Percentiles rank a stretch among this genome's conserved stretches.
These are phyloP conservation scores for Phoebastria nigripes DNA, from an alignment of 2,797 vertebrate species.

Conservation along the genomic window DNA sequence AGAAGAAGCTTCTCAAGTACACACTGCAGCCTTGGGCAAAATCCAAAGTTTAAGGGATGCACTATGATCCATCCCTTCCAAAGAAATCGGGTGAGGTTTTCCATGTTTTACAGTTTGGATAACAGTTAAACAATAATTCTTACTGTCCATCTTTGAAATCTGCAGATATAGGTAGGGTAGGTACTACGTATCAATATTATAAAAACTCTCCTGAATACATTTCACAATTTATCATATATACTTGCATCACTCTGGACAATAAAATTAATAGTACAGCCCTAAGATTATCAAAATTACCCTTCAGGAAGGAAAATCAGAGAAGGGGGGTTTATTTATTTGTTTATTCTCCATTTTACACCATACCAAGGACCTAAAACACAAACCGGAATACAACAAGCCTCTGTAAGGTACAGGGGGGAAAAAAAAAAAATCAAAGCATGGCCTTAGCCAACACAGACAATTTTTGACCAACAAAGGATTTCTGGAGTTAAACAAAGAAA, in stretches of 20 bases:
- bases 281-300: neutral
- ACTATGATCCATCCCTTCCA: fast-evolving
- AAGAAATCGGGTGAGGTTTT: fast-evolving
- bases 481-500: neutral
- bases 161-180: neutral
- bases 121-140: neutral
- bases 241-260: neutral
- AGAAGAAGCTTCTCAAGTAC: neutral
- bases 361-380: neutral
- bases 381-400: neutral
- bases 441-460: neutral
- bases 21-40: neutral
- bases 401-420: neutral
- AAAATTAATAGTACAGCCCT: neutral
- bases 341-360: neutral
- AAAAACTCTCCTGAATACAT: neutral
- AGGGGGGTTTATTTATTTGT: neutral
- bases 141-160: neutral
- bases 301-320: neutral
- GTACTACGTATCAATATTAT: fast-evolving
- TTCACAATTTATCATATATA: neutral
- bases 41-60: neutral
- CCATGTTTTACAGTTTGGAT: neutral
- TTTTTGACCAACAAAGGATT: neutral
- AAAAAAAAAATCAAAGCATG: neutral